Evolutionary conservation across 2,113 vertebrate genomes (phyloP).

Genomic region (Bos javanicus): DNA sequence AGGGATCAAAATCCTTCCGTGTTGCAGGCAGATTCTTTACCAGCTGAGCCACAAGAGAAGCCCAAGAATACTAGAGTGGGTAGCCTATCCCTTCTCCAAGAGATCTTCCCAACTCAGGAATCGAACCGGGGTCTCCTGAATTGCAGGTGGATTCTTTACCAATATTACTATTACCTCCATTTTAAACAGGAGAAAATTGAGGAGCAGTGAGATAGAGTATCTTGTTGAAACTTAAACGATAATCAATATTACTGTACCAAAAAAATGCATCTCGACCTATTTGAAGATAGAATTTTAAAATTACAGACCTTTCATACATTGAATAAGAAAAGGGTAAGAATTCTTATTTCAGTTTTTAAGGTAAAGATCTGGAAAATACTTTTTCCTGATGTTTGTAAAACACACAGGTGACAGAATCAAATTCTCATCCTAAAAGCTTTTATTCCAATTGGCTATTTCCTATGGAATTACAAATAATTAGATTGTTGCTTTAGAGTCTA

Average conservation of each 20-base stretch:
- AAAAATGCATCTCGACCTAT: neutral
- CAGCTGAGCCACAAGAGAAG: neutral
- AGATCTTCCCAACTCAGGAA: neutral
- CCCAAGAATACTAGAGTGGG: neutral
- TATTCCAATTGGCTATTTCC: neutral
- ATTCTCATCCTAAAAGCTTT: neutral
- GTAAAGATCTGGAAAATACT: neutral
- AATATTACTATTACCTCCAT: neutral
- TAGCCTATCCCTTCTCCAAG: neutral
- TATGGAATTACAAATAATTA: neutral
- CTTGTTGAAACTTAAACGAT: neutral
- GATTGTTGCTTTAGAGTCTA: neutral
- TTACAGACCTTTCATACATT: neutral
- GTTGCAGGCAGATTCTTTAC: neutral
- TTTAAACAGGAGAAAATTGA: neutral
- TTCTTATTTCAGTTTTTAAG: neutral
- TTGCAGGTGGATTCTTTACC: neutral
- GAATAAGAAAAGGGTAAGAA: neutral
- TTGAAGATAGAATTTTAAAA: neutral
- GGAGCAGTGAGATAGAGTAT: neutral
- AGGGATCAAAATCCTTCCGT: accelerated
- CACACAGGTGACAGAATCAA: neutral
- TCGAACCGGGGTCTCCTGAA: accelerated
- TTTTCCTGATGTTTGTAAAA: neutral
- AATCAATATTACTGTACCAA: neutral